Conservation (phyloP, 1,140 invertebrate species). For the Alviniconcha marisindica region DNA sequence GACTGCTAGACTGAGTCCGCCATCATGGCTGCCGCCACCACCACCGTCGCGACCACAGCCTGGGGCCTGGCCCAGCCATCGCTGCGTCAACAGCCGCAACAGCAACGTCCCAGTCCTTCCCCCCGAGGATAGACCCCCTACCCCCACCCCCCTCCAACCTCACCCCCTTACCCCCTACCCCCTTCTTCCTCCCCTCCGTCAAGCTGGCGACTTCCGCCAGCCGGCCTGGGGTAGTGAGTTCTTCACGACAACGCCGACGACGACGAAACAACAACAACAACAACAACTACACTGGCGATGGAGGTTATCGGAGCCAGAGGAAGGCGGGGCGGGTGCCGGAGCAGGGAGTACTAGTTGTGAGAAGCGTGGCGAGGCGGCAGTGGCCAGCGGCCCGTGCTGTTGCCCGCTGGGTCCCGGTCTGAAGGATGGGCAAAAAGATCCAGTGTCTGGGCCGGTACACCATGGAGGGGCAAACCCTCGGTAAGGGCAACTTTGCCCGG, state of each 20-base stretch:
- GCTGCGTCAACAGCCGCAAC: no score
- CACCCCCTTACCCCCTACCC: background rate
- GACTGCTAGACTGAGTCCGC: background rate
- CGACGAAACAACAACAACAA: background rate
- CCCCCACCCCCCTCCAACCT: background rate
- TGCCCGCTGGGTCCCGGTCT: background rate
- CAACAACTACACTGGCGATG: constrained; percentile 29
- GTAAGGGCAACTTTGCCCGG: constrained; percentile 76
- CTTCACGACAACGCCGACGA: background rate
- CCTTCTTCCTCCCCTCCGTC: background rate
- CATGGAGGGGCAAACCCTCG: constrained; percentile 73
- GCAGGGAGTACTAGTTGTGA: background rate
- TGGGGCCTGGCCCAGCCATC: background rate
- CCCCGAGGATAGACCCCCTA: background rate
- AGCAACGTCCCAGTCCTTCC: background rate
- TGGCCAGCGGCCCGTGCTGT: background rate
- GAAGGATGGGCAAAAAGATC: constrained; percentile 74
- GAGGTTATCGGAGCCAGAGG: background rate
- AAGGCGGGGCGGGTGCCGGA: background rate
- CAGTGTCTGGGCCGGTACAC: constrained; percentile 75
- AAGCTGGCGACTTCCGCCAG: constrained; percentile 3
- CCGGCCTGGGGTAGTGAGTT: background rate
- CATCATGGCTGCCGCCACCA: constrained; percentile 23
- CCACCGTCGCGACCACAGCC: background rate
- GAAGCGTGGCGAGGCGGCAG: background rate